Base-by-base conservation (phyloP, 2,888 invertebrate species). In the Brachyptera risi region DNA sequence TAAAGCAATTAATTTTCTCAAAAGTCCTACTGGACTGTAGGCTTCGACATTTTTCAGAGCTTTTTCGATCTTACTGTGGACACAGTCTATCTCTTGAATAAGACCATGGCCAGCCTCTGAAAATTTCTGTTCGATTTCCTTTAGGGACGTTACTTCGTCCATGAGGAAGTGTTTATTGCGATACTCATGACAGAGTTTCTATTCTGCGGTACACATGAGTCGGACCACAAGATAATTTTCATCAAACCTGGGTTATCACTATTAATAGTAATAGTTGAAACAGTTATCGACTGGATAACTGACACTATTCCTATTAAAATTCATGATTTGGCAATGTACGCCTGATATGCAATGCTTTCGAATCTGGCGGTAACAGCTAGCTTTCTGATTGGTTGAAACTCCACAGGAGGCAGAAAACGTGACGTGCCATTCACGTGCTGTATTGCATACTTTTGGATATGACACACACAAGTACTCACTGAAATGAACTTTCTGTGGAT, bases 141-240 rank as follows among this genome's bases (percentile, higher is more conserved):
- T 17, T 3, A 51, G 4, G n/a, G n/a, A 15, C 7, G 2, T 17
- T 4, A 15, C 35, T n/a, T 31, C 27, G 13, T 51, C 51, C 7
- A 4, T 21, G 1, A 27, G 11, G 19, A 51, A 51, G 9, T 31
- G 27, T 31, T 51, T 51, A 51, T 24, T 3, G 63, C 65, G 27
- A 58, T 59, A 9, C 63, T 60, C 61, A 64, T 62, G 3, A 64
- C 61, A 2, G 47, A 42, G 19, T 65, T 66, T 3, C 49, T 38
- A 26, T 63, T 66, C 59, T 66, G 65, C 7, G 62, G 58, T 2
- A 63, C 58, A 27, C 62, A 65, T 17, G 63, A 60, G 35, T 66
- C 65, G 17, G 51, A 65, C 62, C 65, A 66, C 13, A 65, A 35
- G 26, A 65, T 56, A 24, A 65, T 38, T 56, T 65, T 59, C 26